These are phyloP conservation scores for Psittacula cyanocephala DNA, from an alignment of 2,113 vertebrate species.

Conservation along the genomic window DNA sequence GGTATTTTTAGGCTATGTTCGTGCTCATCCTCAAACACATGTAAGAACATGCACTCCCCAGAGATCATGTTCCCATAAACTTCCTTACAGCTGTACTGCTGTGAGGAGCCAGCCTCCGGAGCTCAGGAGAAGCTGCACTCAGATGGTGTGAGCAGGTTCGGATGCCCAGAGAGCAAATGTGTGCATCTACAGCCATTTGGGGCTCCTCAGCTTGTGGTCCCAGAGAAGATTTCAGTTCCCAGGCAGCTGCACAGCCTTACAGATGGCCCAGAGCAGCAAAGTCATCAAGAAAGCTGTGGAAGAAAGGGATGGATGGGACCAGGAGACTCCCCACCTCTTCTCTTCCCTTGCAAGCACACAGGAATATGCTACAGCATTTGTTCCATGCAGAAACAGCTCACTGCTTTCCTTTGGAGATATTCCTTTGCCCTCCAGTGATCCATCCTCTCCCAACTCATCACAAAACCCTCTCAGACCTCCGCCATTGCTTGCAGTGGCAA, in stretches of 20 bases:
- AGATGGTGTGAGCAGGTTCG: accelerated
- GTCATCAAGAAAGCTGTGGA: background rate
- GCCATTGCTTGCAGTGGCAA: background rate
- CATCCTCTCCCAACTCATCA: background rate
- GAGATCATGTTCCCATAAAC: background rate
- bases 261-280: background rate
- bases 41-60: background rate
- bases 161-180: background rate
- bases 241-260: background rate
- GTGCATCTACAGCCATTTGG: background rate
- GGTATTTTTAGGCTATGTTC: background rate
- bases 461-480: background rate
- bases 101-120: background rate
- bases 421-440: background rate
- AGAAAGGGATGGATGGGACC: background rate
- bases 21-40: background rate
- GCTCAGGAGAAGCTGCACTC: background rate
- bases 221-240: background rate
- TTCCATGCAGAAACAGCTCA: background rate
- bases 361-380: background rate
- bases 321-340: background rate
- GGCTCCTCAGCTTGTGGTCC: background rate
- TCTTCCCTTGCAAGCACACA: background rate
- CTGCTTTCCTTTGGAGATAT: background rate
- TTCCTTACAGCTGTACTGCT: background rate